Evolutionary conservation across 2,113 vertebrate species (phyloP), one percentile per base, ranked within the genome.

Genomic region (Crypturellus undulatus): DNA sequence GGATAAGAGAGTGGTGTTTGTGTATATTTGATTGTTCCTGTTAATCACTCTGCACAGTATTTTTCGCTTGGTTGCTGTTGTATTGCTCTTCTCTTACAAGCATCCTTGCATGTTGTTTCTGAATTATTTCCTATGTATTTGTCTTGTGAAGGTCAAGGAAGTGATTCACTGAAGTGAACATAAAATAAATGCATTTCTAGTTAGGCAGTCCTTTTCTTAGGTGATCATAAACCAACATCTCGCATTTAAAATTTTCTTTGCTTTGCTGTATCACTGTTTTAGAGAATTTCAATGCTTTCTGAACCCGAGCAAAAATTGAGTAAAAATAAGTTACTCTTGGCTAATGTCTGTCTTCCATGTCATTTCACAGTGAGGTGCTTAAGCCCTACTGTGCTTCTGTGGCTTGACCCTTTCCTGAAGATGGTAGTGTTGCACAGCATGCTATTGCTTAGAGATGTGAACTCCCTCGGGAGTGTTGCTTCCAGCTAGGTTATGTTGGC

Each of bases 351-450:
- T 51, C 20, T 2, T 62, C 76, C 83, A 80, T 86, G 67, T 43
- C 68, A 73, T 58, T 68, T 68, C 70, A 16, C 78, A 69, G 43
- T 81, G 84, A 47, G 2, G 28, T 84, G 22, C 58, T 89, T 92
- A 67, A 60, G 38, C 47, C 15, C 65, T 81, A 69, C 70, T 86
- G 24, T 85, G 30, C 60, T 83, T 28, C 63, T 6, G 5, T 84
- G 73, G 73, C 67, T 92, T 79, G 72, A 84, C 72, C 90, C 49
- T 72, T 81, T 93, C 95, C 95, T 94, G 94, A 90, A 95, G 95
- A 12, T 94, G 95, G 95, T 97, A 80, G 73, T 96, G 88, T 95
- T 97, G 94, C 83, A 69, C 17, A 96, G 83, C 69, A 28, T 47
- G 59, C 88, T 17, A 8, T 62, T 72, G n/a, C 36, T 85, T 59